Evolutionary conservation across 53 echinoderm and acorn worm genomes (phyloP).

Genomic region (Paelopatides confundens): DNA sequence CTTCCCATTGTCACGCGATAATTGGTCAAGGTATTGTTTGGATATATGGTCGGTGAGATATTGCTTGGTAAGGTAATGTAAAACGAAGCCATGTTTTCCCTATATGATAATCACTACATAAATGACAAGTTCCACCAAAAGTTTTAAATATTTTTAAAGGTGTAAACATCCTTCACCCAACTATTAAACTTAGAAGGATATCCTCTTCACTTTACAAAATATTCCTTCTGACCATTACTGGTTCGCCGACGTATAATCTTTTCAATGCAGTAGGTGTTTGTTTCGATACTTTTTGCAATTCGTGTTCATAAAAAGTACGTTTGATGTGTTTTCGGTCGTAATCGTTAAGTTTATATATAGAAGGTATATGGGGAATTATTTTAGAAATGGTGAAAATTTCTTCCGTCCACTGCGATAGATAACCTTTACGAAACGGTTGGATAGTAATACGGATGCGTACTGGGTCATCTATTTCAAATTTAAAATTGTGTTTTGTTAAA

Average conservation of each 20-base stretch:
- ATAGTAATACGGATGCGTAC: constrained; percentile 54
- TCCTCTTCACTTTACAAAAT: constrained; percentile 55
- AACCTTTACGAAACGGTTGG: constrained; percentile 28
- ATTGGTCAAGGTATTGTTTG: constrained; percentile 53
- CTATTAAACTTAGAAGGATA: constrained; percentile 59
- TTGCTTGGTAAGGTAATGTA: constrained; percentile 63
- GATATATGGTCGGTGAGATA: constrained; percentile 40
- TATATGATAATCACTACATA: neutral
- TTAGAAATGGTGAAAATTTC: constrained; percentile 52
- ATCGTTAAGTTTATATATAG: constrained; percentile 57
- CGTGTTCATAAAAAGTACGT: neutral
- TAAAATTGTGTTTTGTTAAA: neutral
- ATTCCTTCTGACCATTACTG: constrained; percentile 28
- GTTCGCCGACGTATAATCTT: neutral
- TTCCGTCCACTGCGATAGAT: constrained; percentile 62
- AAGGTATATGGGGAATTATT: neutral
- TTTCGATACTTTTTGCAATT: constrained; percentile 18
- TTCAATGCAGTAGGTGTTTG: constrained; percentile 49
- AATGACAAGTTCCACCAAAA: neutral
- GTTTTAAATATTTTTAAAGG: neutral
- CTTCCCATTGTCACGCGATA: constrained; percentile 32
- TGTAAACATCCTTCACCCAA: constrained; percentile 46
- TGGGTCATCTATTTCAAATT: constrained; percentile 41
- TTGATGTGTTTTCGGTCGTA: constrained; percentile 30
- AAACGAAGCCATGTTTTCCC: constrained; percentile 40